Evolutionary conservation across 2,797 vertebrate genomes (phyloP), one percentile per base, ranked within the genome.

Genomic region (Vipera latastei): DNA sequence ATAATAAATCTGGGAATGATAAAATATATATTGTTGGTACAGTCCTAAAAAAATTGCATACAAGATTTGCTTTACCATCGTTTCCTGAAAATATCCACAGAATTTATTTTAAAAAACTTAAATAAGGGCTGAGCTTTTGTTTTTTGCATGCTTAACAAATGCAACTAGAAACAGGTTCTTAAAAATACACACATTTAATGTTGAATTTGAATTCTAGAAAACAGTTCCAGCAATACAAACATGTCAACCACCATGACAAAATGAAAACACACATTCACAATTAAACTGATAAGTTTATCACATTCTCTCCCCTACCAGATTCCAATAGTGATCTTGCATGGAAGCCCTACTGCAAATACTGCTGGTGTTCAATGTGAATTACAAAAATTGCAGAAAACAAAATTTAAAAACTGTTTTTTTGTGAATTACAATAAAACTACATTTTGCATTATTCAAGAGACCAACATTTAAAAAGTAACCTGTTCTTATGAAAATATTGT

Each of bases 141-240:
- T 91, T 91, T 85, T 56, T 20, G 28, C 38, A 83, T 91, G 26
- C 4, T 32, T 85, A 89, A 93, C 28, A 91, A 93, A 97, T 95
- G 97, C 93, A 98, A 97, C 95, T 96, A 97, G 96, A 97, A 98
- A 69, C 96, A 96, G 96, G 92, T 97, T 97, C 96, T 98, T 97
- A 97, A 98, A 98, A 97, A 97, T 97, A 97, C 97, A 97, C 97
- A 98, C 97, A 98, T 98, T 98, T 98, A 98, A 98, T 98, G 96
- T 97, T 96, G 94, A 96, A 97, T 97, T 97, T 93, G 97, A 98
- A 98, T 98, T 98, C 97, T 98, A 98, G 95, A 97, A 97, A 97
- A 94, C 97, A 98, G 97, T 97, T 98, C 96, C 97, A 97, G 97
- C 97, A 98, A 97, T 97, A 98, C 97, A 98, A 98, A 98, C 96